Base-by-base conservation (phyloP, 2,888 invertebrate species). In the Epinotia demarniana region DNA sequence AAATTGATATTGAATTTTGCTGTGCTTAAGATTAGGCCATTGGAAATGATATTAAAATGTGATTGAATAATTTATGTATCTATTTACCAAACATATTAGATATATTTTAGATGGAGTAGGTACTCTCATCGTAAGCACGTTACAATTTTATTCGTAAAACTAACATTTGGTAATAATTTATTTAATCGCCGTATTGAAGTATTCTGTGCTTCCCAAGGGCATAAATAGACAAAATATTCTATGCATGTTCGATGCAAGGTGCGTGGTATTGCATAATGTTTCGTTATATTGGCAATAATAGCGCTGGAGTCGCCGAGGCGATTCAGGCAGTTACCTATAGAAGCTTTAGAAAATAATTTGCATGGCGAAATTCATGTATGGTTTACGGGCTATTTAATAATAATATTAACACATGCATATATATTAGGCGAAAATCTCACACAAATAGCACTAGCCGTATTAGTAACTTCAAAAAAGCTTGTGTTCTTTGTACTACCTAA, bases 221-320 rank as follows among this genome's bases (percentile, higher is more conserved):
- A 71, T 27, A 53, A 78, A 75, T 77, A 78, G 71, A 74, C 27
- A 74, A 80, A 83, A 84, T 85, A 85, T 86, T 84, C 84, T 84
- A 77, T 80, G 79, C 77, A 75, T 79, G 78, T 79, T 71, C 43
- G 71, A 39, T 33, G 61, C 49, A 57, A 76, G 70, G 79, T 79
- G 77, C 84, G 83, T 85, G 84, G 80, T 77, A 82, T 82, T 80
- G 85, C 86, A 86, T 86, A 86, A 85, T 84, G 83, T 83, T 83
- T 82, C 79, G 79, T 82, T 84, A 84, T 83, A 85, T 83, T 83
- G 81, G 81, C 84, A 83, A 84, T 85, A 85, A 85, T 84, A 78
- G 81, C 74, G 76, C 79, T 81, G 77, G 19, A 27, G 61, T 62
- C 49, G 53, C 53, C 53, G 11, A 53, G 49, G 58, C 58, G 23